Base-by-base conservation (phyloP, 2,113 vertebrate species). In the Buteo buteo region DNA sequence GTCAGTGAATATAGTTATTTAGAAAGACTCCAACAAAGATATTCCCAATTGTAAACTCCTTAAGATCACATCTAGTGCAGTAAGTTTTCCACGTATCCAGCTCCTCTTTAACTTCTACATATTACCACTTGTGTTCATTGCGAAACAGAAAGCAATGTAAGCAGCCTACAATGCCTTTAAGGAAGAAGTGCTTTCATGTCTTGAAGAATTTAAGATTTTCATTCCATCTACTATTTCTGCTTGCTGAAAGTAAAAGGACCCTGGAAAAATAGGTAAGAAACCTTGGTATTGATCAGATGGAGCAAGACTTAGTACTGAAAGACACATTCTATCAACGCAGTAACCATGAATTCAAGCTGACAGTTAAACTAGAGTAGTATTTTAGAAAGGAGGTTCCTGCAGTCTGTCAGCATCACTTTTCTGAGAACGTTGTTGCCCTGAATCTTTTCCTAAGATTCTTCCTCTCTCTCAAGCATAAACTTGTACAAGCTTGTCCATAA, bases 371-470 rank as follows among this genome's bases (percentile, higher is more conserved):
- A 52, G 6, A 49, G 2, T 47, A 65, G 4, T 21, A 52, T 73
- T 57, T 62, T 28, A n/a, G 21, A 52, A 57, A 86, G 17, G 9
- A 82, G 6, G 25, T 36, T 82, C 54, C 24, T 59, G 28, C 8
- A 40, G 18, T 57, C 16, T 62, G 17, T 11, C 72, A 78, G 18
- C 5, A 9, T 36, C 34, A 34, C 25, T 76, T 59, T 62, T 36
- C 1, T 1, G 7, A 80, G 38, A 54, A 49, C 0, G 1, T 5
- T 3, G 2, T 14, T 61, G n/a, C 20, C 31, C 61, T 61, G 28
- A 69, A 36, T 58, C 4, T 70, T 64, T 34, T 66, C 40, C 31
- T 32, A 61, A 85, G 50, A 34, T 70, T 44, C 6, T 80, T 32
- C 42, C 18, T 45, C 40, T 59, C 40, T 67, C 44, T 70, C 36